These are phyloP conservation scores for Strix occidentalis DNA, from an alignment of 2,797 vertebrate species.

Conservation along the genomic window DNA sequence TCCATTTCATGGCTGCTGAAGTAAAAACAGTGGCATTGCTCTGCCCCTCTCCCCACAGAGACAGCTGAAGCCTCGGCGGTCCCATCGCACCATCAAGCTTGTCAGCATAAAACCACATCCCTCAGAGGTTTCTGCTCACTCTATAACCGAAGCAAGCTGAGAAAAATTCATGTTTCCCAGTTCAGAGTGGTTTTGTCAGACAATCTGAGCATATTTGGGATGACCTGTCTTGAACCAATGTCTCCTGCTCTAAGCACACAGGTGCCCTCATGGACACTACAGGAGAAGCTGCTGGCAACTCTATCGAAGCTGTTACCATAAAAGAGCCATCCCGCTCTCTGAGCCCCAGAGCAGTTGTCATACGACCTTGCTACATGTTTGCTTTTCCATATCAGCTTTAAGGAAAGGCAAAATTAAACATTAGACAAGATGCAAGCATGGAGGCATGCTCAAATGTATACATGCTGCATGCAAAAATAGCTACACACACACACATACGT, in stretches of 20 bases:
- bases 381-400: not conserved
- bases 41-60: not conserved
- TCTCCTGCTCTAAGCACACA: not conserved
- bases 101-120: not conserved
- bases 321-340: not conserved
- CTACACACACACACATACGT: accelerated
- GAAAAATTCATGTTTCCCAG: not conserved
- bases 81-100: not conserved
- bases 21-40: not conserved
- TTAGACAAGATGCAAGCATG: not conserved
- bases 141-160: not conserved
- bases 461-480: accelerated
- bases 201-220: not conserved
- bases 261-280: not conserved
- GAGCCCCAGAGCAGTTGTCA: not conserved
- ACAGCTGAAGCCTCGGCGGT: not conserved
- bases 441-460: not conserved
- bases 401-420: not conserved
- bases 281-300: not conserved
- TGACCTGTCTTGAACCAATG: not conserved
- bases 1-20: not conserved
- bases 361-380: accelerated
- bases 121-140: not conserved
- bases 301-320: not conserved
- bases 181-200: not conserved